Evolutionary conservation across 2,113 vertebrate genomes (phyloP).

Genomic region (Ciconia maguari): DNA sequence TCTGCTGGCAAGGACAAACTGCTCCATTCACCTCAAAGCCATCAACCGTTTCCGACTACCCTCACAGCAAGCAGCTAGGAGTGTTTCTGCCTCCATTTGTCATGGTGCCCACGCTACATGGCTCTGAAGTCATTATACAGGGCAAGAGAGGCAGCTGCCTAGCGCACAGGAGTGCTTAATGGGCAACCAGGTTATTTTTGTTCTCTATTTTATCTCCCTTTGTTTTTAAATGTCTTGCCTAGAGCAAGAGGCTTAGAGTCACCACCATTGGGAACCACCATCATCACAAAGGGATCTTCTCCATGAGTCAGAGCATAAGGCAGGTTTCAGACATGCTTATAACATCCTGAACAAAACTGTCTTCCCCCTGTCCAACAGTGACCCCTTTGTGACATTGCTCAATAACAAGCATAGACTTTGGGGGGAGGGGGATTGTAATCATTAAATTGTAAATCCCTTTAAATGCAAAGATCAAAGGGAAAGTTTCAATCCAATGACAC

Average conservation of each 20-base stretch:
- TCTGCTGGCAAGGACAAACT: not conserved
- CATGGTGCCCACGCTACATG: accelerated
- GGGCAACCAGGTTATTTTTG: not conserved
- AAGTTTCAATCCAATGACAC: conserved; percentile 72
- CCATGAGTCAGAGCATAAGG: not conserved
- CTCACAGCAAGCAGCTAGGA: not conserved
- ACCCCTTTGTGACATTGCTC: conserved; percentile 30
- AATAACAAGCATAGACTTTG: conserved; percentile 14
- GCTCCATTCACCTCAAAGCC: not conserved
- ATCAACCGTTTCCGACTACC: accelerated
- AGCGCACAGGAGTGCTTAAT: not conserved
- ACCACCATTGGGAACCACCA: not conserved
- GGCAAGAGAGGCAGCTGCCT: not conserved
- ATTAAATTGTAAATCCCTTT: conserved; percentile 74
- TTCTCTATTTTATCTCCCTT: not conserved
- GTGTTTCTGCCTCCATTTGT: not conserved
- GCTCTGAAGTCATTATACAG: not conserved
- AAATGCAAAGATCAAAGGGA: conserved; percentile 76
- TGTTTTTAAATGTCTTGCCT: not conserved
- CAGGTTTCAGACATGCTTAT: not conserved
- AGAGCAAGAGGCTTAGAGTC: not conserved
- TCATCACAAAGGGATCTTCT: not conserved
- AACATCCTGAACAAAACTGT: not conserved
- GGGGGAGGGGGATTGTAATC: conserved; percentile 36
- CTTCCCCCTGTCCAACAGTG: conserved; percentile 5